phyloP scores from a whole-genome alignment of 2,113 vertebrate species.

The Prietella phreatophila region DNA sequence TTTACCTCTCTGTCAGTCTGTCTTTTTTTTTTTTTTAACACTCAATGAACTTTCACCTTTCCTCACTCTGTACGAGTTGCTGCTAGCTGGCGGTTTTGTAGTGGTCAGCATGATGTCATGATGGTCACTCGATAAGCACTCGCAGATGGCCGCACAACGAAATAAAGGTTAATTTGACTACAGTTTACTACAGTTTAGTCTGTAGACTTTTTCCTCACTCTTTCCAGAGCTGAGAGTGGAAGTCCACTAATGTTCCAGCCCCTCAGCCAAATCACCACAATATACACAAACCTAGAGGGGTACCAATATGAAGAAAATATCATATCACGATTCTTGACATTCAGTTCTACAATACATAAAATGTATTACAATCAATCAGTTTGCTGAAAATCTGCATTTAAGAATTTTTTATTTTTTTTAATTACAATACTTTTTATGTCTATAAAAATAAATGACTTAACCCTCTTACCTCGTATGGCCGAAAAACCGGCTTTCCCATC shows the following conservation, averaged over 20 bases:
- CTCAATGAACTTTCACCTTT: slow-evolving; percentile 59
- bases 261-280: not conserved
- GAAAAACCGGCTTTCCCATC: too few relatives aligned
- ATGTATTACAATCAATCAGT: not conserved
- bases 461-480: too few relatives aligned
- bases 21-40: slow-evolving; percentile 21
- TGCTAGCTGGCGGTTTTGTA: slow-evolving; percentile 48
- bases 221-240: slow-evolving; percentile 6
- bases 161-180: slow-evolving; percentile 37
- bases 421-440: not conserved
- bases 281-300: not conserved
- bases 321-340: not conserved
- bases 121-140: slow-evolving; percentile 56
- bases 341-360: not conserved
- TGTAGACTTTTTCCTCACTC: not conserved
- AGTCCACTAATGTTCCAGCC: not conserved
- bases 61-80: slow-evolving; percentile 35
- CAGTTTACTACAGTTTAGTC: slow-evolving; percentile 12
- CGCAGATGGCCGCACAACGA: slow-evolving; percentile 53
- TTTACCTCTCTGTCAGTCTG: slow-evolving; percentile 35
- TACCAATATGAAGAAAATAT: not conserved
- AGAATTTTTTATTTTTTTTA: too few relatives aligned
- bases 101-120: slow-evolving; percentile 53
- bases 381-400: not conserved
- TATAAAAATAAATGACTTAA: not conserved